Conservation (phyloP, 2,888 invertebrate species). For the Helleia helle region DNA sequence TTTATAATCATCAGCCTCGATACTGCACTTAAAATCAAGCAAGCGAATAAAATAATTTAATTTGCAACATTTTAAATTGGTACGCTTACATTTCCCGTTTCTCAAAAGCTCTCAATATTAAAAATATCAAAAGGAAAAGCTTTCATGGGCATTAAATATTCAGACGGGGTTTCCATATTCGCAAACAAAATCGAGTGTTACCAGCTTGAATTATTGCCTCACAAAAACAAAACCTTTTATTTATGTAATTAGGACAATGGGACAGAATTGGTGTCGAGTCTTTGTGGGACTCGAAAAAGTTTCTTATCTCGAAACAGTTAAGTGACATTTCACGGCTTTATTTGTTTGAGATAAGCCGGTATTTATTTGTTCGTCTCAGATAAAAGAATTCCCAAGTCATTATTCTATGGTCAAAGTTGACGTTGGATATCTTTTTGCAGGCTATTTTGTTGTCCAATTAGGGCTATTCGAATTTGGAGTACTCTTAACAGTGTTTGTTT, state of each 20-base stretch:
- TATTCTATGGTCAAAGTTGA: constrained; percentile 6
- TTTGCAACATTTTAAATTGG: no score
- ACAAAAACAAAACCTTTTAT: constrained; percentile 21
- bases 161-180: neutral
- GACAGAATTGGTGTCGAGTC: constrained; percentile 19
- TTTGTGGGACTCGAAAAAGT: neutral
- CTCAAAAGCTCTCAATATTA: neutral
- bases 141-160: neutral
- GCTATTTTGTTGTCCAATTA: no score
- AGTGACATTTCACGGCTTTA: constrained; percentile 15
- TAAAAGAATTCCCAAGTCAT: constrained; percentile 3
- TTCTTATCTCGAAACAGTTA: constrained; percentile 23
- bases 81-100: no score
- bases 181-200: neutral
- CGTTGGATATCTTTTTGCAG: no score
- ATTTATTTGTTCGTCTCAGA: constrained; percentile 2
- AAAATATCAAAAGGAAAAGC: neutral
- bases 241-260: constrained; percentile 24
- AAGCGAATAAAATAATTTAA: no score
- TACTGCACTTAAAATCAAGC: no score
- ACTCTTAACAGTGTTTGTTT: no score
- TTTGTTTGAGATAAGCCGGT: constrained; percentile 1
- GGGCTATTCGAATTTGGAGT: no score
- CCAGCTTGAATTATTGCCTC: constrained; percentile 3
- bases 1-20: no score